Conservation (phyloP, 2,797 vertebrate genomes). For the Orientallactaga sibirica region DNA sequence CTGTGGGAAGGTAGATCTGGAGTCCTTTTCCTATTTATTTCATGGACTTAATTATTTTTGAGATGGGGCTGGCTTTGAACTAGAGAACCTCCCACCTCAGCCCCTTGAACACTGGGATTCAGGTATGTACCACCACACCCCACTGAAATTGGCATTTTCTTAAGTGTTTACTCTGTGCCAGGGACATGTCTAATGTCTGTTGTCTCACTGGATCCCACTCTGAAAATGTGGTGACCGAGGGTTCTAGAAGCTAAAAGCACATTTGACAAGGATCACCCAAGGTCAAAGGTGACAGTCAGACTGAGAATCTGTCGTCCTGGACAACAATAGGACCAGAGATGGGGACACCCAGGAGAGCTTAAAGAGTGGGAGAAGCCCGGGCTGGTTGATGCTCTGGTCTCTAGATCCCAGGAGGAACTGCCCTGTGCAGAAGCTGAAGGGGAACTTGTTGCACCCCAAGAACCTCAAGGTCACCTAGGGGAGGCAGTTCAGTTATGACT, state of each 20-base stretch:
- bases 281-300: neutral
- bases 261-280: fast-evolving
- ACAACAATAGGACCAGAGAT: neutral
- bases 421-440: neutral
- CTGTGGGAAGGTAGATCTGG: neutral
- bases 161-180: fast-evolving
- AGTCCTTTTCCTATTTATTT: neutral
- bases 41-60: neutral
- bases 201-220: neutral
- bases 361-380: neutral
- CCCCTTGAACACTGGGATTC: neutral
- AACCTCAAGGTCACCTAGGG: neutral
- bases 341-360: fast-evolving
- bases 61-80: neutral
- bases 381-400: neutral
- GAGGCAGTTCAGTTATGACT: neutral
- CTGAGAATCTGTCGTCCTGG: neutral
- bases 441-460: neutral
- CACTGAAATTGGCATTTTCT: neutral
- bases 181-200: fast-evolving
- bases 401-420: neutral
- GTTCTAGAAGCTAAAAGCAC: neutral
- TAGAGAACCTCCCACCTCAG: neutral
- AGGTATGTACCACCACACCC: no score
- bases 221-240: neutral